Base-by-base conservation (phyloP, 2,888 invertebrate species). In the Aquatica leii region DNA sequence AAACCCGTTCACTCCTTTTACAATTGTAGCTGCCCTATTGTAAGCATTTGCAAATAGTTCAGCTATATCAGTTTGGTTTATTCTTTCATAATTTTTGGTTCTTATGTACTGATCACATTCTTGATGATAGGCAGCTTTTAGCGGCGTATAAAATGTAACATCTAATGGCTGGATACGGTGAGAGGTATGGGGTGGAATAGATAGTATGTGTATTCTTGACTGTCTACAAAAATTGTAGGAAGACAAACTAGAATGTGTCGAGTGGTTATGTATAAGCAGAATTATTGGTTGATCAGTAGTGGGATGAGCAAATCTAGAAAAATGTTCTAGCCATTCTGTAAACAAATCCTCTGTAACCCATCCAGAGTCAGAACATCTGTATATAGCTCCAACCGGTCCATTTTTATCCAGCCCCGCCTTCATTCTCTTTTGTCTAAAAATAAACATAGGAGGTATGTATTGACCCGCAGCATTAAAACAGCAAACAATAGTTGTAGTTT, bases 401-500 rank as follows among this genome's bases (percentile, higher is more conserved):
- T 37, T 37, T 37, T 12, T 9, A 5, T 2, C 11, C 2, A 37
- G 12, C 2, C 2, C 11, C 9, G 11, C 5, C 2, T n/a, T 11
- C n/a, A 37, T 37, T n/a, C n/a, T 37, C 9, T 37, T 37, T 6
- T 11, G n/a, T 6, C 4, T 2, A 37, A 8, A 37, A 5, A 37
- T 37, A 11, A 37, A 37, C 2, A 37, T 2, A 2, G 11, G 11
- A 12, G 37, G 37, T 2, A 37, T 11, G 2, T 9, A 37, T n/a
- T 6, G 2, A 2, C 37, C 37, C 9, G 37, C 4, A 11, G 79
- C 79, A 75, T 73, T 80, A 52, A 79, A 71, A 59, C 72, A 73
- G 67, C 76, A 78, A 58, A 77, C 71, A 4, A 75, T 74, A 62
- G 78, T 80, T 37, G 78, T 74, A 53, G 70, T 70, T 34, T 68